Percentiles rank a stretch among this genome's conserved stretches.
These are phyloP conservation scores for Graphium colonna DNA, from an alignment of 2,888 invertebrate genomes.

Conservation along the genomic window DNA sequence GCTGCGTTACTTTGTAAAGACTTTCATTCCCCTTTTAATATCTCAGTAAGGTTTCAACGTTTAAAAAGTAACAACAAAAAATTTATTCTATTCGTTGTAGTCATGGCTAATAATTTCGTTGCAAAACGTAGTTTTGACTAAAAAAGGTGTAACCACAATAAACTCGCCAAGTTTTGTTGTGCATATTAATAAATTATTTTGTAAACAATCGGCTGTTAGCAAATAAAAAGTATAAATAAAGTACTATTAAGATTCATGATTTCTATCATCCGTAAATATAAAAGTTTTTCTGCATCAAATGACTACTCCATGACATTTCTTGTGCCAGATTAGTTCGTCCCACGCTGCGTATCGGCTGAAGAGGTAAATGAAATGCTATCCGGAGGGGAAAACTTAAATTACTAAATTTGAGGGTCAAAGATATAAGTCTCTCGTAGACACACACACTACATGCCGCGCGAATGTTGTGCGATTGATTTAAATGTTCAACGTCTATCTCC, in stretches of 20 bases:
- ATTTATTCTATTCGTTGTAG: too few relatives aligned
- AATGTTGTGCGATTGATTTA: constrained; percentile 59
- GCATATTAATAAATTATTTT: too few relatives aligned
- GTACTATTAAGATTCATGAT: too few relatives aligned
- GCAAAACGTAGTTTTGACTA: too few relatives aligned
- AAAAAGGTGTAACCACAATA: too few relatives aligned
- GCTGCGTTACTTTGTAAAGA: neutral
- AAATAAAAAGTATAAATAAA: too few relatives aligned
- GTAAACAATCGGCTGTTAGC: too few relatives aligned
- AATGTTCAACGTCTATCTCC: constrained; percentile 29
- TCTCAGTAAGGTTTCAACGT: neutral
- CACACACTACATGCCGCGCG: constrained; percentile 52
- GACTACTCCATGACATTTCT: constrained; percentile 43
- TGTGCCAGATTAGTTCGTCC: constrained; percentile 77
- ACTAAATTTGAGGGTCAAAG: constrained; percentile 80
- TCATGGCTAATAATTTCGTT: too few relatives aligned
- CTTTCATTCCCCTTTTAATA: neutral
- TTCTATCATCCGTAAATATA: neutral
- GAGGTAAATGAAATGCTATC: constrained; percentile 81
- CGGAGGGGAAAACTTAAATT: constrained; percentile 81
- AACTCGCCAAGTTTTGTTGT: too few relatives aligned
- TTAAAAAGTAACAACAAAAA: too few relatives aligned
- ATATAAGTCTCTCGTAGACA: constrained; percentile 72
- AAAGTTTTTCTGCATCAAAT: neutral
- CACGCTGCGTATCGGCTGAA: constrained; percentile 80